phyloP scores from a whole-genome alignment of 2,113 vertebrate genomes.

The Noctilio leporinus region DNA sequence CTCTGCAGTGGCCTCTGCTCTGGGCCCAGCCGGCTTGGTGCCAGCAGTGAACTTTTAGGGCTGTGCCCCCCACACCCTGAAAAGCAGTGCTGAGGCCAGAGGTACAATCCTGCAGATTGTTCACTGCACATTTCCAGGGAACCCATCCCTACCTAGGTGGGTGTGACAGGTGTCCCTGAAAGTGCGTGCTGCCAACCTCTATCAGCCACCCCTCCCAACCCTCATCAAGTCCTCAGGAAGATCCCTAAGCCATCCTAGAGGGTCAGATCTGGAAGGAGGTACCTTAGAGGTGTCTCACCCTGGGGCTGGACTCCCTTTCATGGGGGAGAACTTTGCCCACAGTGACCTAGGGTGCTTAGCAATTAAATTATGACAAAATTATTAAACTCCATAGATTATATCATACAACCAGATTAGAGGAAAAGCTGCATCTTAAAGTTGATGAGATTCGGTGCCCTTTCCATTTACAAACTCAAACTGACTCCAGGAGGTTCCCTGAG shows the following conservation, averaged over 20 bases:
- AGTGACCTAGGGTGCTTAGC: fast-evolving
- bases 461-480: neutral
- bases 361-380: neutral
- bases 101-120: fast-evolving
- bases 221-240: neutral
- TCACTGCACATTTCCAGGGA: neutral
- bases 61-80: neutral
- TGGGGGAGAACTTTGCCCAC: neutral
- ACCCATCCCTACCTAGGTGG: fast-evolving
- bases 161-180: neutral
- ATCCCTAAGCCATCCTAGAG: neutral
- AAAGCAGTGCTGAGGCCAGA: neutral
- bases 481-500: neutral
- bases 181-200: neutral
- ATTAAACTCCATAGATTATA: neutral
- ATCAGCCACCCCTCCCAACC: neutral
- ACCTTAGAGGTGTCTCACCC: neutral
- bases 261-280: neutral
- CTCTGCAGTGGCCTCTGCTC: neutral
- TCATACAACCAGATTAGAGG: neutral
- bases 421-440: neutral
- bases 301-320: neutral
- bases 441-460: neutral
- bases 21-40: neutral
- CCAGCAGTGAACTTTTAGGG: neutral